These are phyloP conservation scores for Acromyrmex charruanus DNA, from an alignment of 1,140 invertebrate genomes.

Conservation along the genomic window DNA sequence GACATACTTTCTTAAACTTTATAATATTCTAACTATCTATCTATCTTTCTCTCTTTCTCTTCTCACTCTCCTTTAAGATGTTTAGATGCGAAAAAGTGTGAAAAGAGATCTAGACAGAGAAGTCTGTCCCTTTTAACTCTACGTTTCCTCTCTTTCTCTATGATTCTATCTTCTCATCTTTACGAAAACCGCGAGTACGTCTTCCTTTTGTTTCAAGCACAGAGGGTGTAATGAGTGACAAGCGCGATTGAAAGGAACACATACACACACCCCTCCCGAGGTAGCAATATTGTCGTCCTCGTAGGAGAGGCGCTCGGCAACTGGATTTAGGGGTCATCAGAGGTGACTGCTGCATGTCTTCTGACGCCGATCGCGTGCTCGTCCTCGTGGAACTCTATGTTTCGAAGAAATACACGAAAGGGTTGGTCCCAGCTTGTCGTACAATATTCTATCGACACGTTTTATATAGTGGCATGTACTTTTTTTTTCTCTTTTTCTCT, in stretches of 20 bases:
- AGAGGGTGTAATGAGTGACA: constrained; percentile 40
- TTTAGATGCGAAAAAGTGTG: not conserved
- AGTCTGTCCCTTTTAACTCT: constrained; percentile 6
- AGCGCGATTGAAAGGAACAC: constrained; percentile 7
- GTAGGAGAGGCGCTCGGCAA: constrained; percentile 12
- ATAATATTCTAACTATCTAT: not conserved
- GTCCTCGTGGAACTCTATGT: constrained; percentile 18
- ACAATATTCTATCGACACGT: constrained; percentile 7
- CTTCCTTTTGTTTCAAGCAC: constrained; percentile 28
- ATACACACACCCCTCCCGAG: constrained; percentile 1
- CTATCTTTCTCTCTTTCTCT: not conserved
- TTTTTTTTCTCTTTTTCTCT: not conserved
- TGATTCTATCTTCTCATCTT: not conserved
- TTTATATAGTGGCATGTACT: constrained; percentile 14
- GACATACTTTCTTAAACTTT: not conserved
- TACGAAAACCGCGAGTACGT: constrained; percentile 1
- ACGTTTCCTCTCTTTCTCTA: not conserved
- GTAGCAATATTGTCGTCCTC: constrained; percentile 12
- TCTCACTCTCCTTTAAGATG: not conserved
- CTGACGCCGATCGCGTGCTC: constrained; percentile 15
- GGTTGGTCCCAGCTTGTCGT: not conserved
- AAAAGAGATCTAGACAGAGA: not conserved
- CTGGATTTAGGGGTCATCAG: constrained; percentile 12
- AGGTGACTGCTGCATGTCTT: constrained; percentile 34
- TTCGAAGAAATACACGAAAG: constrained; percentile 29